phyloP scores from a whole-genome alignment of 2,888 invertebrate species.

The Heliconius cydno region DNA sequence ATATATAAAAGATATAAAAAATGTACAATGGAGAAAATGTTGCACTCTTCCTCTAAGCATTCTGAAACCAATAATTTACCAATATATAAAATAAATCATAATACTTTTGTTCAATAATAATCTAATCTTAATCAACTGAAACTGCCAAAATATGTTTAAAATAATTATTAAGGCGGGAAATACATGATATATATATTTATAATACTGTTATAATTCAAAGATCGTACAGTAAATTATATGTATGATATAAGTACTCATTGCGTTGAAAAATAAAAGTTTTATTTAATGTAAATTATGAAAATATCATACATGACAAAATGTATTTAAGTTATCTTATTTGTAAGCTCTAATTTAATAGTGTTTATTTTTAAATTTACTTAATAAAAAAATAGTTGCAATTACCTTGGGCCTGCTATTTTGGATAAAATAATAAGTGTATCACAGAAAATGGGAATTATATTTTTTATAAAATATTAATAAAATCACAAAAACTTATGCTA shows the following conservation, averaged over 20 bases:
- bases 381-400: conserved; percentile 8
- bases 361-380: background rate
- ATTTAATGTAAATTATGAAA: background rate
- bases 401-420: conserved; percentile 34
- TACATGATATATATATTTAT: background rate
- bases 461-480: conserved; percentile 17
- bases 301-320: background rate
- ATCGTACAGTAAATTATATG: background rate
- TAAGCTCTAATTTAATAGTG: background rate
- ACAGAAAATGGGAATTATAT: conserved; percentile 37
- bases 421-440: conserved; percentile 35
- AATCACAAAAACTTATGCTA: conserved; percentile 33
- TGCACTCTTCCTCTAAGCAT: conserved; percentile 87
- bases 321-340: background rate
- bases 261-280: background rate
- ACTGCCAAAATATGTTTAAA: background rate
- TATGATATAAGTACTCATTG: background rate
- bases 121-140: background rate
- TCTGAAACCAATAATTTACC: conserved; percentile 64
- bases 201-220: too few species aligned
- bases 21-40: conserved; percentile 91
- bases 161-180: background rate
- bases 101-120: background rate
- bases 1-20: conserved; percentile 89
- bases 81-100: conserved; percentile 4